Base-by-base conservation (phyloP, 2,113 vertebrate genomes). In the Apteryx mantelli region DNA sequence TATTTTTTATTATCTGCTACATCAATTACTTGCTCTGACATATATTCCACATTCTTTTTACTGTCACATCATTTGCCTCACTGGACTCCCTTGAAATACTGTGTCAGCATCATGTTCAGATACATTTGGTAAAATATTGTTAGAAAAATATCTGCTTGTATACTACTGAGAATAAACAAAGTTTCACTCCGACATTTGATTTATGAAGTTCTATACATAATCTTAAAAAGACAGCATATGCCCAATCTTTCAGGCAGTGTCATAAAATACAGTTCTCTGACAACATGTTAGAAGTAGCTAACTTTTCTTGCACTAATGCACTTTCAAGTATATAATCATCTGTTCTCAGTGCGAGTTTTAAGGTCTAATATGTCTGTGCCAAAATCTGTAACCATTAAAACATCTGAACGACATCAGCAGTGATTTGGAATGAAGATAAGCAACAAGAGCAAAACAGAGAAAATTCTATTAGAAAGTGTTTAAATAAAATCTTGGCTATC, bases 1-100 rank as follows among this genome's bases (percentile, higher is more conserved):
- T 95, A 88, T 32, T 25, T 71, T 97, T 96, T 89, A 91, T 94
- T 88, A 93, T 89, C 69, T 93, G 21, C 92, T 92, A 34, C 74
- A 89, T 96, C 84, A 83, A 14, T 89, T 96, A 88, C 78, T 94
- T 90, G 34, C 30, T 78, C 21, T 95, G 85, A 83, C 61, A 89
- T 82, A 71, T 81, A 66, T 81, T 80, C 63, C 28, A 9, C 80
- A 48, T 96, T 91, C 36, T 93, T 64, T 93, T 92, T 96, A 74
- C 87, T 94, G 86, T 60, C 91, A 94, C 28, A 38, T 91, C 80
- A 50, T 46, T 95, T 94, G 48, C 69, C 52, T 92, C 52, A 26
- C 91, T 48, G 91, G 83, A 68, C 83, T 91, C 16, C 24, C 63
- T 89, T 82, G 70, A 61, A 88, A 64, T 84, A 56, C 40, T 75